These are phyloP conservation scores for Trichomalopsis sarcophagae DNA, from an alignment of 1,140 invertebrate genomes.

Conservation along the genomic window DNA sequence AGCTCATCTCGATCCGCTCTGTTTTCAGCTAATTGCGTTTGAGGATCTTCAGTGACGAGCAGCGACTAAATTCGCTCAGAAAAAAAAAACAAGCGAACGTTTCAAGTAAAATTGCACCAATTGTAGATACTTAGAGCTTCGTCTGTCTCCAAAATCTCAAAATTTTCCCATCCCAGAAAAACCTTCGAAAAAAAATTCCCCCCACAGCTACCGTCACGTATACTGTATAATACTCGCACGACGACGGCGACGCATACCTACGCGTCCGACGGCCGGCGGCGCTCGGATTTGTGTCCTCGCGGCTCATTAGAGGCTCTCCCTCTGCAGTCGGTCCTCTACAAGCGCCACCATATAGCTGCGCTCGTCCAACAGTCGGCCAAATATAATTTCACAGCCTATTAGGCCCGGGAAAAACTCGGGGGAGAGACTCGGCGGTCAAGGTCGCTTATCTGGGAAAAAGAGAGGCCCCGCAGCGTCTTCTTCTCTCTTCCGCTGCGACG, in stretches of 20 bases:
- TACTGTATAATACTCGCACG: too few species aligned
- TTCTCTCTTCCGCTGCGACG: background rate
- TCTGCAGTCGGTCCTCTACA: background rate
- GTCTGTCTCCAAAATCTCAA: background rate
- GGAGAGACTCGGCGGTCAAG: background rate
- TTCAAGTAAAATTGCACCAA: background rate
- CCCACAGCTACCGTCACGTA: background rate
- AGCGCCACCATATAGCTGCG: conserved; percentile 1
- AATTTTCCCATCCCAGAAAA: background rate
- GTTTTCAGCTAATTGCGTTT: background rate
- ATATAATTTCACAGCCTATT: conserved; percentile 48
- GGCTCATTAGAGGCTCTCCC: conserved; percentile 35
- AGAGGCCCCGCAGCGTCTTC: background rate
- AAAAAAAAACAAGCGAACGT: background rate
- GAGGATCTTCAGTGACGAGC: conserved; percentile 3
- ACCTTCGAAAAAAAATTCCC: background rate
- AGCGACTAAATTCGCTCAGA: background rate
- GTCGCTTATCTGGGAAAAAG: conserved; percentile 33
- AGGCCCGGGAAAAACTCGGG: background rate
- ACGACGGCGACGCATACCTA: background rate
- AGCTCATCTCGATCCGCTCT: background rate
- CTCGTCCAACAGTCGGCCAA: conserved; percentile 1
- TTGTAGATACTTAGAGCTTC: background rate
- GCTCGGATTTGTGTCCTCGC: conserved; percentile 35
- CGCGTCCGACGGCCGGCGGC: conserved; percentile 48